Conservation (phyloP, 2,113 vertebrate genomes). For the Chelonoidis abingdonii region DNA sequence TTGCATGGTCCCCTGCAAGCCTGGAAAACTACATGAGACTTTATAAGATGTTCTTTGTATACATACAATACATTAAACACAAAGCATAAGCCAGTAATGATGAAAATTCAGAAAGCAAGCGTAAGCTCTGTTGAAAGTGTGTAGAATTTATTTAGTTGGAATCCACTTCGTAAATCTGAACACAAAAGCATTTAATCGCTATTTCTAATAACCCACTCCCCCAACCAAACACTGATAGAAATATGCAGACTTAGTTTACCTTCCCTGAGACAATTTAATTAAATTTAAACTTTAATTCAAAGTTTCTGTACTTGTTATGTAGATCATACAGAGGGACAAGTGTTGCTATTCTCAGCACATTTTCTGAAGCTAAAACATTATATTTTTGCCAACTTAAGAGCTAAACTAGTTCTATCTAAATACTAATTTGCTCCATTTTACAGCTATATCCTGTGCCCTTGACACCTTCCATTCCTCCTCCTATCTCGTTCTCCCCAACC, state of each 20-base stretch:
- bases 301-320: conserved; percentile 59
- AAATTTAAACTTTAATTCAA: conserved; percentile 4
- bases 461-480: neutral
- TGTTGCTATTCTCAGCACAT: neutral
- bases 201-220: neutral
- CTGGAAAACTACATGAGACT: neutral
- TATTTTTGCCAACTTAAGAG: conserved; percentile 9
- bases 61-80: neutral
- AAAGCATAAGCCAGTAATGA: neutral
- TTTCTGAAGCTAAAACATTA: conserved; percentile 27
- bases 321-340: conserved; percentile 36
- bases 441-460: neutral
- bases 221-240: conserved; percentile 18
- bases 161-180: neutral
- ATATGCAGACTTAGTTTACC: neutral
- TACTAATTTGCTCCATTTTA: neutral
- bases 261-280: neutral
- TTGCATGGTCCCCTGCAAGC: neutral
- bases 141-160: neutral
- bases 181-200: neutral
- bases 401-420: neutral
- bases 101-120: conserved; percentile 5
- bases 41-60: neutral
- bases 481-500: neutral
- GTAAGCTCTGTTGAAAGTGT: neutral